phyloP scores from a whole-genome alignment of 30 jellyfish, hydroid and myxozoan species.

The Mastigias papua region DNA sequence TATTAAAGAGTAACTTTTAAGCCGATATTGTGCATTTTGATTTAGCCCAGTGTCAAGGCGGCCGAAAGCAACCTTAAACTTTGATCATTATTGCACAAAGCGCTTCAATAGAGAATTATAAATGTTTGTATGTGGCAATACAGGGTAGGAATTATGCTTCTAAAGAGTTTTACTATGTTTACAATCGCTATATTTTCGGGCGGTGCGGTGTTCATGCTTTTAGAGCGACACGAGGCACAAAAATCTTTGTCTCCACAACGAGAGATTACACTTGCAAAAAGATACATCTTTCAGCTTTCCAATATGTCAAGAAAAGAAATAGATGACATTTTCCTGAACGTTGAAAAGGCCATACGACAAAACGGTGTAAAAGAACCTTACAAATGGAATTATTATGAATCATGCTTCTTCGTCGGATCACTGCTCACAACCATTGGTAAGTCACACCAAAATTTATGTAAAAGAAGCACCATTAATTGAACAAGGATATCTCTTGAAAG shows the following conservation, averaged over 20 bases:
- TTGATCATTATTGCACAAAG: no score
- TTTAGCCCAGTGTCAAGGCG: no score
- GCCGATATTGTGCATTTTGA: no score
- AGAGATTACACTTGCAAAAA: conserved; percentile 15
- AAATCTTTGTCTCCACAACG: conserved; percentile 44
- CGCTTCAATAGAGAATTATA: no score
- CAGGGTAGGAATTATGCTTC: conserved; percentile 10
- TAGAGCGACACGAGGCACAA: conserved; percentile 52
- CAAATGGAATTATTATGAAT: conserved; percentile 68
- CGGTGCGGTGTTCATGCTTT: conserved; percentile 49
- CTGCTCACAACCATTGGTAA: conserved; percentile 72
- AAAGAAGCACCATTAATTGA: no score
- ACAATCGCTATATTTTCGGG: conserved; percentile 50
- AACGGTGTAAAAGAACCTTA: conserved; percentile 70
- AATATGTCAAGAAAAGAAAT: conserved; percentile 15
- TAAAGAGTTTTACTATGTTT: conserved; percentile 35
- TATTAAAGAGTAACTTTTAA: no score
- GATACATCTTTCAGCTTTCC: neutral
- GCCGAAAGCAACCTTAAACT: no score
- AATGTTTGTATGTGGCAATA: no score
- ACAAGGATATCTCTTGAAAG: no score
- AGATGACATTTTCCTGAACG: conserved; percentile 3
- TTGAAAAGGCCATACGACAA: conserved; percentile 46
- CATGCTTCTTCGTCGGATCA: conserved; percentile 78
- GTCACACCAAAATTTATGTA: neutral